Evolutionary conservation across 1,140 invertebrate genomes (phyloP).

Genomic region (Rhyzopertha dominica): DNA sequence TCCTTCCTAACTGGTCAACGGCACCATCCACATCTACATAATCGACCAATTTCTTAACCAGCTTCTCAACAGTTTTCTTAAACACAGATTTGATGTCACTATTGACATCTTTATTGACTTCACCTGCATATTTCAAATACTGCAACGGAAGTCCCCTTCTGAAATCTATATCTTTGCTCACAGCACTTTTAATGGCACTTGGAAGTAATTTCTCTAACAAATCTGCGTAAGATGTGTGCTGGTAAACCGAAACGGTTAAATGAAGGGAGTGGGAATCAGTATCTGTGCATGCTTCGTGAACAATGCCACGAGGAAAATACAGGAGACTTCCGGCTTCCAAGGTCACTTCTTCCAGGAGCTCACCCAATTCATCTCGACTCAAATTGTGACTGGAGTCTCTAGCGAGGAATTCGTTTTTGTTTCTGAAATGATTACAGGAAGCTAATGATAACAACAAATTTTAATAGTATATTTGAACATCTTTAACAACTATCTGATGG

Average conservation of each 20-base stretch:
- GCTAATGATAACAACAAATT: no score
- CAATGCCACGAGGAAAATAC: conserved; percentile 88
- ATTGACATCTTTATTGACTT: conserved; percentile 53
- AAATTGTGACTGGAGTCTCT: conserved; percentile 82
- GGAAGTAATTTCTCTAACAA: conserved; percentile 79
- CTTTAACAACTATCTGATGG: no score
- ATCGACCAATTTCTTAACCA: conserved; percentile 60
- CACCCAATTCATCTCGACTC: conserved; percentile 66
- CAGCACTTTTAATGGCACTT: conserved; percentile 66
- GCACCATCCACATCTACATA: conserved; percentile 73
- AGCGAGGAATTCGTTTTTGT: no score
- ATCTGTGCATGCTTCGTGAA: conserved; percentile 83
- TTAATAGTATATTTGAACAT: no score
- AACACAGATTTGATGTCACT: conserved; percentile 53
- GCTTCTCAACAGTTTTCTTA: conserved; percentile 52
- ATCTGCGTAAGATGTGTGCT: conserved; percentile 86
- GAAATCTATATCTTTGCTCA: conserved; percentile 64
- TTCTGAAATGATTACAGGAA: no score
- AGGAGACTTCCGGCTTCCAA: conserved; percentile 85
- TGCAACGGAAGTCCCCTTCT: conserved; percentile 76
- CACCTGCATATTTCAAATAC: conserved; percentile 69
- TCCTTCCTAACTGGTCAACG: conserved; percentile 78
- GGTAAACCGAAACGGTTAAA: conserved; percentile 87
- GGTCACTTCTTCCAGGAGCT: conserved; percentile 76
- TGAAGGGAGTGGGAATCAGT: conserved; percentile 81